A percentile compares a stretch with the other conserved stretches of the same genome.
These are phyloP conservation scores for Barbus barbus DNA, from an alignment of 2,113 vertebrate species.

Conservation along the genomic window DNA sequence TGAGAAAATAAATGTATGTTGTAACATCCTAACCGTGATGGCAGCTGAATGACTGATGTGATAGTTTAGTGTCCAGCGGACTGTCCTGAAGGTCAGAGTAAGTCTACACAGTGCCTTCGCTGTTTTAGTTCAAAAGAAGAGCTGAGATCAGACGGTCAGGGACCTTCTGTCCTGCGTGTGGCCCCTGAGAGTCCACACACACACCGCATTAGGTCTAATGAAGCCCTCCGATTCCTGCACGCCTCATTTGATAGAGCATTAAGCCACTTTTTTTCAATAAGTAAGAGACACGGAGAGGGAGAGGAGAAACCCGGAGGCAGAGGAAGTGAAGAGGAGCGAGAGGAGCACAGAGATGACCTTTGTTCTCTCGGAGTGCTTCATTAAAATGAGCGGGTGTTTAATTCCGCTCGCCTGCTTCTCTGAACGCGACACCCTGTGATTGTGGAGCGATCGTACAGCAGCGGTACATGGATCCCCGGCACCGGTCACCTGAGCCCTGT, in stretches of 20 bases:
- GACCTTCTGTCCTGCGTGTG: conserved; percentile 48
- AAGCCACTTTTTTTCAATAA: conserved; percentile 57
- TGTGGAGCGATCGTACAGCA: neutral
- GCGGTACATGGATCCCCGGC: neutral
- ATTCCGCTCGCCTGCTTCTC: neutral
- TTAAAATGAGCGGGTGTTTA: conserved; percentile 42
- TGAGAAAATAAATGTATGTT: neutral
- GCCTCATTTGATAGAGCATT: conserved; percentile 75
- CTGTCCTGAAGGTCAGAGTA: neutral
- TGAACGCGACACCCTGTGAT: neutral
- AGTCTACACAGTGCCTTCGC: neutral
- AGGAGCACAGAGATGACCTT: conserved; percentile 48
- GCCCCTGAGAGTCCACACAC: conserved; percentile 62
- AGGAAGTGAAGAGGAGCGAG: conserved; percentile 23
- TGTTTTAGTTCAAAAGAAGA: no score
- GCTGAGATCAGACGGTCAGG: neutral
- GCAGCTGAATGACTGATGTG: neutral
- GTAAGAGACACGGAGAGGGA: conserved; percentile 16
- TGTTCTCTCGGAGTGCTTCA: conserved; percentile 53
- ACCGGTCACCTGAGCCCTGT: conserved; percentile 18
- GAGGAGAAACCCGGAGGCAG: neutral
- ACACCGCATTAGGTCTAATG: conserved; percentile 74
- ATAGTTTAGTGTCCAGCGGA: neutral
- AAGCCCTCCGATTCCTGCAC: conserved; percentile 72
- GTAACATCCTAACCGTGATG: neutral